Conservation (phyloP, 2,888 invertebrate species). For the Beris chalybata region DNA sequence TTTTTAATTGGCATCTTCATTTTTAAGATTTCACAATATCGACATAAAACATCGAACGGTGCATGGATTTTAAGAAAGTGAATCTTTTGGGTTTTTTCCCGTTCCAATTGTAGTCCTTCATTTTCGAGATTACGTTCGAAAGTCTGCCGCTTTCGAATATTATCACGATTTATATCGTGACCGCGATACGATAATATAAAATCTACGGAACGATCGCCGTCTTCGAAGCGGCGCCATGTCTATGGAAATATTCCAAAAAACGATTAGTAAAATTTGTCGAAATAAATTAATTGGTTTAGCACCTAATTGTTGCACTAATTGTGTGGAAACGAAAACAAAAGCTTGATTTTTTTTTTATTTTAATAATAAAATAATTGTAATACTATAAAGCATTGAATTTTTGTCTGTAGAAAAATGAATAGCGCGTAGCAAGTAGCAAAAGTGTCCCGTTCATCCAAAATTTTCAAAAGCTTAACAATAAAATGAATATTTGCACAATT, state of each 20-base stretch:
- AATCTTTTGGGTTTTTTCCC: slow-evolving; percentile 64
- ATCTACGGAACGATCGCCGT: slow-evolving; percentile 61
- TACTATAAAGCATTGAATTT: no score
- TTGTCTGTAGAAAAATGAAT: no score
- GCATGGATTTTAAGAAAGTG: slow-evolving; percentile 76
- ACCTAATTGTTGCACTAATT: not conserved
- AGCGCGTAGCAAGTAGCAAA: no score
- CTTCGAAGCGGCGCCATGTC: slow-evolving; percentile 61
- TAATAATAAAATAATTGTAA: no score
- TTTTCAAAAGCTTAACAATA: no score
- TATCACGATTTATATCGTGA: slow-evolving; percentile 50
- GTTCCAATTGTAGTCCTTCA: slow-evolving; percentile 65
- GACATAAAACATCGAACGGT: slow-evolving; percentile 68
- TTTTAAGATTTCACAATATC: slow-evolving; percentile 77
- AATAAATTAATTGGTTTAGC: not conserved
- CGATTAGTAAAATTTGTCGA: slow-evolving; percentile 1
- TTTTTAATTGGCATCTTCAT: slow-evolving; percentile 75
- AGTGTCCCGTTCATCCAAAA: no score
- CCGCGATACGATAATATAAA: slow-evolving; percentile 66
- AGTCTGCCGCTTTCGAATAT: slow-evolving; percentile 57
- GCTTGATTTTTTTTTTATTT: no score
- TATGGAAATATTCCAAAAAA: slow-evolving; percentile 41
- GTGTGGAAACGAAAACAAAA: slow-evolving; percentile 16
- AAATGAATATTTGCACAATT: no score
- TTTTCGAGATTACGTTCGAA: slow-evolving; percentile 66